Evolutionary conservation across 2,797 vertebrate genomes (phyloP), one percentile per base, ranked within the genome.

Genomic region (Epinephelus malabaricus): DNA sequence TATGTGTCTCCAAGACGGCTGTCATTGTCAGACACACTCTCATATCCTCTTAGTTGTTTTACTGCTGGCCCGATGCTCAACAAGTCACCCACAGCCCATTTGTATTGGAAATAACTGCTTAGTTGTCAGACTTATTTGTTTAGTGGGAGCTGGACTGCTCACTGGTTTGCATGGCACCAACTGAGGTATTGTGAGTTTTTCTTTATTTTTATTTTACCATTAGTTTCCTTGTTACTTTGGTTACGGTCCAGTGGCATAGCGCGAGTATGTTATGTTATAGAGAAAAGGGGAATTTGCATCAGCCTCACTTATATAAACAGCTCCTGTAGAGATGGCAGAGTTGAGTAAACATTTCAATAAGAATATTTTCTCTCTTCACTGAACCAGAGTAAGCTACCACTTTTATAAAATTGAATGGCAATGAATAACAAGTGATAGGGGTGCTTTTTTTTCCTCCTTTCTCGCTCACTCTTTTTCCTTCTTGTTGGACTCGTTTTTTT

Each of bases 281-380:
- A 40, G 6, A 23, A 45, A 58, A 69, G 25, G 4, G 11, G 21
- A 15, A 76, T 77, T 79, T 86, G 66, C 70, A 79, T 86, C 70
- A 81, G 34, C n/a, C 40, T 83, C 43, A 71, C 61, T 82, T 71
- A 77, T 70, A 87, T 87, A 86, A 89, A 88, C 70, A 78, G 59
- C 66, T 70, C 11, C 55, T 70, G 55, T 51, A 38, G 61, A 77
- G 69, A 83, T 73, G 71, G 64, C 68, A 81, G 78, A 73, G 65
- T 61, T 75, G 74, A 87, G 79, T 83, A 87, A 89, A 90, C 82
- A 86, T 82, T 91, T 84, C 83, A 79, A 69, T 86, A 65, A 77
- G 58, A 88, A 84, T 86, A 79, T 91, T 88, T 89, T 89, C 73
- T 78, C 73, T 82, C 79, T 79, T 83, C 76, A 64, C 50, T 71